Percentiles rank a stretch among this genome's conserved stretches.
Conservation (phyloP, 23 tunicate genomes). For the Styela clava region DNA sequence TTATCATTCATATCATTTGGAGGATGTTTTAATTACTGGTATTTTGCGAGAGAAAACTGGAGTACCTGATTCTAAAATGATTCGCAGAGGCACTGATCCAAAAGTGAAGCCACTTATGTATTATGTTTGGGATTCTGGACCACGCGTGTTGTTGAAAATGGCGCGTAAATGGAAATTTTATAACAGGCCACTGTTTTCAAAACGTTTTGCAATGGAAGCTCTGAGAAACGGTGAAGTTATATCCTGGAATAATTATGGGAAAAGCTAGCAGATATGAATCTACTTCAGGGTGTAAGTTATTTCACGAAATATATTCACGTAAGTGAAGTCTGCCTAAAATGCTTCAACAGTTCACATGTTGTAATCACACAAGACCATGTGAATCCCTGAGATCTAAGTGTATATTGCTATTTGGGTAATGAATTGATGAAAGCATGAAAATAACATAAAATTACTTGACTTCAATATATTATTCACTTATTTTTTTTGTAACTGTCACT, state of each 20-base stretch:
- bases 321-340: too few species aligned
- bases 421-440: too few species aligned
- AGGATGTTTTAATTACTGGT: constrained; percentile 72
- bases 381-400: too few species aligned
- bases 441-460: too few species aligned
- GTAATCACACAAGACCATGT: too few species aligned
- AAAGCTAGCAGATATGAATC: not conserved
- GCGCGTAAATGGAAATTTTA: constrained; percentile 40
- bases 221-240: constrained; percentile 1
- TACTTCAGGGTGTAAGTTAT: too few species aligned
- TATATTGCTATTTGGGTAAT: too few species aligned
- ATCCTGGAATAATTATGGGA: constrained; percentile 16
- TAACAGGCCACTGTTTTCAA: constrained; percentile 2
- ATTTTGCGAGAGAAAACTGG: constrained; percentile 52
- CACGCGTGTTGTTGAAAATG: constrained; percentile 38
- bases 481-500: too few species aligned
- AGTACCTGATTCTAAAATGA: constrained; percentile 12
- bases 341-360: too few species aligned
- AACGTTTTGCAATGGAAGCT: constrained; percentile 17
- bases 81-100: constrained; percentile 29
- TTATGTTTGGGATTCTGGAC: constrained; percentile 67
- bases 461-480: too few species aligned
- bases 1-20: constrained; percentile 45
- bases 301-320: too few species aligned
- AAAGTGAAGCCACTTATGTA: constrained; percentile 37